Evolutionary conservation across 2,888 invertebrate genomes (phyloP).

Genomic region (Sarcophaga variegata): DNA sequence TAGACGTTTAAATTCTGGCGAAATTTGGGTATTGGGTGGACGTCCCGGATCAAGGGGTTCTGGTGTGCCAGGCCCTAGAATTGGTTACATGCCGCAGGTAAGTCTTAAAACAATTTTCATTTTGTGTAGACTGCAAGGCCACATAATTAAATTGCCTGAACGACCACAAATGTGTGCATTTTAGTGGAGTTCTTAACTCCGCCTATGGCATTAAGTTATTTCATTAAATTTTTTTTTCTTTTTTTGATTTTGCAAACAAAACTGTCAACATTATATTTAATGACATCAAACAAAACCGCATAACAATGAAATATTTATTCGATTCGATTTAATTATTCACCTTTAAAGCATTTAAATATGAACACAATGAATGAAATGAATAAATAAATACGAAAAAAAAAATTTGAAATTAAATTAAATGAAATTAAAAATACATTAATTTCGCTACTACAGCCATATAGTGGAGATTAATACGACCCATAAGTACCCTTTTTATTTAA

Average conservation of each 20-base stretch:
- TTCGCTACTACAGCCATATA: no score
- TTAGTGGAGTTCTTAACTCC: no score
- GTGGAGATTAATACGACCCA: no score
- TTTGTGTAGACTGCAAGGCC: no score
- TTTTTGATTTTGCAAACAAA: neutral
- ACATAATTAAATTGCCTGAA: no score
- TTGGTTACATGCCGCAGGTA: conserved; percentile 95
- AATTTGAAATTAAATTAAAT: conserved; percentile 1
- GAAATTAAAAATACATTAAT: neutral
- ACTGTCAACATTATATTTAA: neutral
- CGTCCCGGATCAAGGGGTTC: conserved; percentile 91
- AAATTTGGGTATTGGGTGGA: conserved; percentile 92
- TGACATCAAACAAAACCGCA: conserved; percentile 12
- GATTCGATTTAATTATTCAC: conserved; percentile 14
- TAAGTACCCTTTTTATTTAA: no score
- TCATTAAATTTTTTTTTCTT: neutral
- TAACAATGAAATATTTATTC: neutral
- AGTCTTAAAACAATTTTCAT: conserved; percentile 58
- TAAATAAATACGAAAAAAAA: neutral
- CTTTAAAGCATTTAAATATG: conserved; percentile 14
- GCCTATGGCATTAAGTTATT: neutral
- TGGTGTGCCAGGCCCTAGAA: conserved; percentile 93
- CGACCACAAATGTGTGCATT: no score
- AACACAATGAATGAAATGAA: neutral
- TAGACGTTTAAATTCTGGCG: conserved; percentile 89